A percentile compares a stretch with the other conserved stretches of the same genome.
phyloP scores from a whole-genome alignment of 2,113 vertebrate species.

The Odontesthes bonariensis region DNA sequence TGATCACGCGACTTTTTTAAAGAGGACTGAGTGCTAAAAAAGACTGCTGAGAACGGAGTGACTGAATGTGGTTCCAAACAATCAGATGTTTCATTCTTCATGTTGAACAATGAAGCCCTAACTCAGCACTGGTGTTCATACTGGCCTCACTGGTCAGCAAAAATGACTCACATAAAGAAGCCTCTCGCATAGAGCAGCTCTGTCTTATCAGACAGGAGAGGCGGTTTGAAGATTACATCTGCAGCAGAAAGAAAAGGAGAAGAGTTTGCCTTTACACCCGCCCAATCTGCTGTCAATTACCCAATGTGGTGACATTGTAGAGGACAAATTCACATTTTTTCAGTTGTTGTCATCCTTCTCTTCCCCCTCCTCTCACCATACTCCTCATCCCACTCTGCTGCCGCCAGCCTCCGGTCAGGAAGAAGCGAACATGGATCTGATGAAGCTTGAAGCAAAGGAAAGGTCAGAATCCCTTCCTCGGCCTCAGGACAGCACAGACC shows the following conservation, averaged over 20 bases:
- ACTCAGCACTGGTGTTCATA: conserved; percentile 70
- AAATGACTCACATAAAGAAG: conserved; percentile 67
- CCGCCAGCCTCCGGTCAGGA: conserved; percentile 67
- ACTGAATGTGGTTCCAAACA: conserved; percentile 48
- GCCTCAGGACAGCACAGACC: conserved; percentile 77
- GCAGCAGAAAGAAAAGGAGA: conserved; percentile 40
- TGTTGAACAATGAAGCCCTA: conserved; percentile 71
- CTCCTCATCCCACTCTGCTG: conserved; percentile 36
- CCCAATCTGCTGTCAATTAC: conserved; percentile 54
- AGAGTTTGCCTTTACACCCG: conserved; percentile 38
- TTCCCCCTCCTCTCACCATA: conserved; percentile 42
- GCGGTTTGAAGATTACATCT: conserved; percentile 75
- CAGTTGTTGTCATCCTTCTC: conserved; percentile 53
- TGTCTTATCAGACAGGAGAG: conserved; percentile 69
- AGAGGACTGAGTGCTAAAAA: conserved; percentile 31
- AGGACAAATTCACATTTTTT: conserved; percentile 73
- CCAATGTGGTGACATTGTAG: conserved; percentile 77
- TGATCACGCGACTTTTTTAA: conserved; percentile 6
- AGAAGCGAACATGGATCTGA: conserved; percentile 65
- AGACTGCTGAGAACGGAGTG: conserved; percentile 7
- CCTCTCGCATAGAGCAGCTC: conserved; percentile 56
- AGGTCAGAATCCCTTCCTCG: conserved; percentile 78
- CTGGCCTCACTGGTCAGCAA: conserved; percentile 71
- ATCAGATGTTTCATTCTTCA: conserved; percentile 53
- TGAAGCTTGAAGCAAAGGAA: conserved; percentile 70